phyloP scores from a whole-genome alignment of 92 coral and sea anemone genomes.

The Isaurus tuberculatus region DNA sequence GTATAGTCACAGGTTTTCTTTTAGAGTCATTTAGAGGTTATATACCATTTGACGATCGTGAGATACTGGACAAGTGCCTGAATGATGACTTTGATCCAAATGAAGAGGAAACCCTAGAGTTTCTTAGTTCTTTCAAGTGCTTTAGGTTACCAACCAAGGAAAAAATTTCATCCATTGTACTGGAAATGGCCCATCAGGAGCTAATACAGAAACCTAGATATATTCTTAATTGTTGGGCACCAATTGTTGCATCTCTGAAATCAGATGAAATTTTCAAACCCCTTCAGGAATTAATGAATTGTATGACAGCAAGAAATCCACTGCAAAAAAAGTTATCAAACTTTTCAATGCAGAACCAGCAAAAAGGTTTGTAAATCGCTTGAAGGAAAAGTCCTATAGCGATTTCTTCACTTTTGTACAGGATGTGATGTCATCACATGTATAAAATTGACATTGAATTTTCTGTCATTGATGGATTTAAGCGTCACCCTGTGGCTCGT shows the following conservation, averaged over 20 bases:
- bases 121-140: conserved; percentile 54
- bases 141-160: conserved; percentile 31
- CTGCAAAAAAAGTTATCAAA: conserved; percentile 60
- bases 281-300: conserved; percentile 45
- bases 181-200: conserved; percentile 20
- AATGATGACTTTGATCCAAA: conserved; percentile 47
- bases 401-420: conserved; percentile 48
- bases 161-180: conserved; percentile 2
- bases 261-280: conserved; percentile 46
- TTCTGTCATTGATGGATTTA: conserved; percentile 52
- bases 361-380: conserved; percentile 60
- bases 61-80: conserved; percentile 34
- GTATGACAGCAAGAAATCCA: conserved; percentile 52
- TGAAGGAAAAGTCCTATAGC: conserved; percentile 51
- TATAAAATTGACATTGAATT: conserved; percentile 53
- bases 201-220: conserved; percentile 18
- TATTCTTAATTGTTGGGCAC: conserved; percentile 50
- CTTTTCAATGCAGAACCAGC: conserved; percentile 62
- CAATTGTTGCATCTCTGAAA: conserved; percentile 41
- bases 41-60: conserved; percentile 51
- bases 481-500: conserved; percentile 63
- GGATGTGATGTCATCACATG: conserved; percentile 5
- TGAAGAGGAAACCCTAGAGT: conserved; percentile 48
- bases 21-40: conserved; percentile 41
- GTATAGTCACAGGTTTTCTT: conserved; percentile 22